These are phyloP conservation scores for Spondyliosoma cantharus DNA, from an alignment of 2,797 vertebrate genomes.

Conservation along the genomic window DNA sequence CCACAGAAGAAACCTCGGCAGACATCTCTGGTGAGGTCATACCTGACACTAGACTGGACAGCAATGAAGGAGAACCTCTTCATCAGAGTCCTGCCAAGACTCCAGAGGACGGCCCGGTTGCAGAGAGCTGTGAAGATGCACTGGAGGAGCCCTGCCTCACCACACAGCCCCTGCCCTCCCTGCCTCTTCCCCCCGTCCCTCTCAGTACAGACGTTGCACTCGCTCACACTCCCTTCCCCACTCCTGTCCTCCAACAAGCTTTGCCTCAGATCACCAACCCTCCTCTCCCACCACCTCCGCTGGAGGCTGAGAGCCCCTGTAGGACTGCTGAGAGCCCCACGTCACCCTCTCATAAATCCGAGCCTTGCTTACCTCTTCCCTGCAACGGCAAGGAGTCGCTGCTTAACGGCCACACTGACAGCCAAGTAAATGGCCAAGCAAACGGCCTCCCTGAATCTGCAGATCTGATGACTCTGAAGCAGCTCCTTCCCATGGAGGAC, in stretches of 20 bases:
- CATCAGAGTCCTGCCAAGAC: slow-evolving; percentile 50
- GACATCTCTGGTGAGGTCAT: slow-evolving; percentile 51
- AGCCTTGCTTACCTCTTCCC: slow-evolving; percentile 70
- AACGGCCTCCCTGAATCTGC: slow-evolving; percentile 36
- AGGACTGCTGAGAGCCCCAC: slow-evolving; percentile 70
- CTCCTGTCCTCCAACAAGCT: slow-evolving; percentile 73
- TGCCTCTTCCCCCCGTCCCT: slow-evolving; percentile 71
- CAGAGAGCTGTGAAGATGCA: slow-evolving; percentile 53
- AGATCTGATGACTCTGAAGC: slow-evolving; percentile 66
- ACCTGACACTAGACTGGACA: slow-evolving; percentile 44
- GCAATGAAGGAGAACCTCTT: slow-evolving; percentile 53
- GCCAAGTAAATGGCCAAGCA: slow-evolving; percentile 15
- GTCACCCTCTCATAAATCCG: slow-evolving; percentile 60
- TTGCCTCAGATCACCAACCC: slow-evolving; percentile 64
- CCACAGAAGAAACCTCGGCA: slow-evolving; percentile 60
- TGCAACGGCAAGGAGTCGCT: slow-evolving; percentile 62
- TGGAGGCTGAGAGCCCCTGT: slow-evolving; percentile 57
- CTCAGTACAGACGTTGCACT: slow-evolving; percentile 45
- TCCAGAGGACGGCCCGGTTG: slow-evolving; percentile 34
- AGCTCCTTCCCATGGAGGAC: slow-evolving; percentile 75
- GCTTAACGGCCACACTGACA: slow-evolving; percentile 41
- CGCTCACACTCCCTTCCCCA: slow-evolving; percentile 53
- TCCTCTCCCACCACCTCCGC: slow-evolving; percentile 52
- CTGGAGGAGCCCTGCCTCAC: slow-evolving; percentile 81
- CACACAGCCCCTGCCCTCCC: slow-evolving; percentile 83